A percentile compares a stretch with the other conserved stretches of the same genome.
phyloP scores from a whole-genome alignment of 1,140 invertebrate genomes.

The Goniozus legneri region DNA sequence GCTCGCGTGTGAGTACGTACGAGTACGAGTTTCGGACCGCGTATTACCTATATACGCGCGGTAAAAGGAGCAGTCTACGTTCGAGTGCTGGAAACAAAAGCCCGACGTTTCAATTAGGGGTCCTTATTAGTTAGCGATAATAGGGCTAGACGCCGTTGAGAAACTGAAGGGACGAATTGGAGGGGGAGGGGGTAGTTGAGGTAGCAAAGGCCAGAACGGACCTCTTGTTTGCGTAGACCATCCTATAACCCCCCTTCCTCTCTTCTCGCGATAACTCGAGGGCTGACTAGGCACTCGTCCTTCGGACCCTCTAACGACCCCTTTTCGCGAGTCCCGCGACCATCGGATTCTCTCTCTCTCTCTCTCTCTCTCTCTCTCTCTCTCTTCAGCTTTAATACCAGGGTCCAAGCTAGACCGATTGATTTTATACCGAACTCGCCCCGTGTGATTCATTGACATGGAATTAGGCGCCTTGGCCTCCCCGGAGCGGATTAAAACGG shows the following conservation, averaged over 20 bases:
- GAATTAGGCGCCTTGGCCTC: too few species aligned
- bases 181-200: too few species aligned
- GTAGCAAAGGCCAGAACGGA: too few species aligned
- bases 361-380: slow-evolving; percentile 6
- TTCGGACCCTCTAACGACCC: slow-evolving; percentile 14
- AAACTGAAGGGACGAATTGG: slow-evolving; percentile 13
- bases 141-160: slow-evolving; percentile 35
- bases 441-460: too few species aligned
- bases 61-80: slow-evolving; percentile 17
- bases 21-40: too few species aligned
- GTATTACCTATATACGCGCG: too few species aligned
- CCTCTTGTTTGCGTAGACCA: slow-evolving; percentile 50
- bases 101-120: slow-evolving; percentile 51
- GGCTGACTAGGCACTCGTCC: slow-evolving; percentile 48
- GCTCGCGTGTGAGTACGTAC: too few species aligned
- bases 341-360: neutral
- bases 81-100: slow-evolving; percentile 42
- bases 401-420: slow-evolving; percentile 40
- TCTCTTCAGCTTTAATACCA: slow-evolving; percentile 3
- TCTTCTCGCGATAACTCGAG: slow-evolving; percentile 54
- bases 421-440: slow-evolving; percentile 39
- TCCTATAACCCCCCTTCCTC: too few species aligned
- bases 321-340: neutral
- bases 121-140: slow-evolving; percentile 54
- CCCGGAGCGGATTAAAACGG: too few species aligned